These are phyloP conservation scores for Hyperoplus immaculatus DNA, from an alignment of 2,797 vertebrate species.

Conservation along the genomic window DNA sequence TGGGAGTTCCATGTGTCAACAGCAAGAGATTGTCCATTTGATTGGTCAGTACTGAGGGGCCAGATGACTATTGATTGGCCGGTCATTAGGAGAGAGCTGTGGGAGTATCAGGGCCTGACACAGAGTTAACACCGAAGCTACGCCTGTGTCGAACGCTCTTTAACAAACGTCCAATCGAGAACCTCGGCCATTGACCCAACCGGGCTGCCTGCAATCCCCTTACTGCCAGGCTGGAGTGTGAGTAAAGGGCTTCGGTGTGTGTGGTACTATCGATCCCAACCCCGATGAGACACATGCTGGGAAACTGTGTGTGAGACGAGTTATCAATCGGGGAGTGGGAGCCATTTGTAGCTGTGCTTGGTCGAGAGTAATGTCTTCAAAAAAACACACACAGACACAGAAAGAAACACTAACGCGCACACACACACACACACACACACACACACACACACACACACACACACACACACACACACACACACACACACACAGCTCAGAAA, in stretches of 20 bases:
- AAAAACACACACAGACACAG: neutral
- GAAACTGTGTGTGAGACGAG: conserved; percentile 41
- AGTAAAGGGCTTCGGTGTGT: conserved; percentile 58
- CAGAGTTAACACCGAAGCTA: conserved; percentile 67
- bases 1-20: conserved; percentile 56
- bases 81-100: conserved; percentile 78
- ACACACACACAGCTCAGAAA: no score
- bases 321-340: conserved; percentile 25
- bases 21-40: conserved; percentile 59
- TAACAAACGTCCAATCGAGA: conserved; percentile 75
- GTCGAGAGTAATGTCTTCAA: neutral
- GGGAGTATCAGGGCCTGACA: conserved; percentile 76
- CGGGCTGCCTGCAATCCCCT: conserved; percentile 56
- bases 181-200: conserved; percentile 76
- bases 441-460: no score
- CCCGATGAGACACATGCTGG: conserved; percentile 47
- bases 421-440: no score
- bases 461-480: no score
- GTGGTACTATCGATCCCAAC: conserved; percentile 63
- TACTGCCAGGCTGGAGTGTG: conserved; percentile 60
- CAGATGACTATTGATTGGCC: conserved; percentile 77
- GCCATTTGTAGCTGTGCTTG: conserved; percentile 26
- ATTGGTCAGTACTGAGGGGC: conserved; percentile 68
- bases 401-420: neutral
- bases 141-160: conserved; percentile 71